Percentiles rank a stretch among this genome's conserved stretches.
Conservation (phyloP, 2,113 vertebrate species). For the Pampusana beccarii region DNA sequence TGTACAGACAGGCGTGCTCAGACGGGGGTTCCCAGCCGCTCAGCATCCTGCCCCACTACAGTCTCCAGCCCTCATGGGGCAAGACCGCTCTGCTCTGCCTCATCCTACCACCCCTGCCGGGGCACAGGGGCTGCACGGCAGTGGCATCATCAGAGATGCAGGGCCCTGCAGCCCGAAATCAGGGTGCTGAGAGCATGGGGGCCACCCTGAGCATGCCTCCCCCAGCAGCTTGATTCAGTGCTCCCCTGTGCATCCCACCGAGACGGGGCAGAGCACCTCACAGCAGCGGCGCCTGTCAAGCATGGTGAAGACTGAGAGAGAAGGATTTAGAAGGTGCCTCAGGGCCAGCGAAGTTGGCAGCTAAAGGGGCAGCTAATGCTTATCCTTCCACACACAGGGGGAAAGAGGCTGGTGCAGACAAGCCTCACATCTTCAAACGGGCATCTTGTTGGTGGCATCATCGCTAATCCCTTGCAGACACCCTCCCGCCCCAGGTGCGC, state of each 20-base stretch:
- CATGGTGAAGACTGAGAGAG: background rate
- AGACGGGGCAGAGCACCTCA: background rate
- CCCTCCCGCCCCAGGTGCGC: accelerated
- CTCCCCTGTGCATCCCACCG: accelerated
- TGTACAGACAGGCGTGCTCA: background rate
- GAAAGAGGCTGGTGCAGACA: background rate
- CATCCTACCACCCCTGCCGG: background rate
- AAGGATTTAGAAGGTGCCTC: background rate
- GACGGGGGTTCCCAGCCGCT: background rate
- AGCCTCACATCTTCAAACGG: background rate
- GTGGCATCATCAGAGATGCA: background rate
- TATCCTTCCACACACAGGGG: background rate
- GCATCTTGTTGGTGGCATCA: background rate
- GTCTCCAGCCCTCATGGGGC: background rate
- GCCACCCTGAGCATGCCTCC: background rate
- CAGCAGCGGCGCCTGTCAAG: background rate
- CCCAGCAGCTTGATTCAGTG: background rate
- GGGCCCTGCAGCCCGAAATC: background rate
- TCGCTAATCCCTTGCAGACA: background rate
- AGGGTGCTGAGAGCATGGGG: accelerated
- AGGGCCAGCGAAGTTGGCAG: background rate
- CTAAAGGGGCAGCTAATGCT: background rate
- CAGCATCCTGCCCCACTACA: background rate
- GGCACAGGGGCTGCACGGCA: too few species aligned
- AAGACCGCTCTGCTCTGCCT: background rate